A percentile compares a stretch with the other conserved stretches of the same genome.
Conservation (phyloP, 92 coral and sea anemone genomes). For the Porites evermanni region DNA sequence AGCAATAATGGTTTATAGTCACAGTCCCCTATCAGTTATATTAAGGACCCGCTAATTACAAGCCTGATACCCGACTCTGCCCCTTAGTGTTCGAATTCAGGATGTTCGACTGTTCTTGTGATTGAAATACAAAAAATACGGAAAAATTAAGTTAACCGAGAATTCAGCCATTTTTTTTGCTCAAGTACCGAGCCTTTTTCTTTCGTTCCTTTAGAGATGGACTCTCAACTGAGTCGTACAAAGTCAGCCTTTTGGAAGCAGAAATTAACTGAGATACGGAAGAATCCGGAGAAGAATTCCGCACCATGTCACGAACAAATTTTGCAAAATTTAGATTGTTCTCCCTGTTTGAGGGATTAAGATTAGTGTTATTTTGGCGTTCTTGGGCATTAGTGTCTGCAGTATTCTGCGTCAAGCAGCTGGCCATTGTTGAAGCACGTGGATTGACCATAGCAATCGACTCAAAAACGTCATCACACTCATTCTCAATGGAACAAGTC, state of each 20-base stretch:
- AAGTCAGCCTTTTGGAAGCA: not conserved
- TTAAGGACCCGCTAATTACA: too few species aligned
- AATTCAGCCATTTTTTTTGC: not conserved
- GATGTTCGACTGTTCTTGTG: too few species aligned
- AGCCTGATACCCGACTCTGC: too few species aligned
- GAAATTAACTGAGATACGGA: constrained; percentile 17
- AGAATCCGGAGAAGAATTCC: constrained; percentile 11
- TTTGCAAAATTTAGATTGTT: not conserved
- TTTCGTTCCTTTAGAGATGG: constrained; percentile 11
- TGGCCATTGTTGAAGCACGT: not conserved
- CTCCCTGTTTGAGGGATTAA: not conserved
- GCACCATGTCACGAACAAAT: not conserved
- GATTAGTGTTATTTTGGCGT: too few species aligned
- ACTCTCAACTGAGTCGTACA: constrained; percentile 18
- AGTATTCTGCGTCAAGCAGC: not conserved
- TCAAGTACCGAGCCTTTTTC: not conserved
- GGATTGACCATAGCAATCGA: not conserved
- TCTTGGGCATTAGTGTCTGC: not conserved
- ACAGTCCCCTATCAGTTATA: too few species aligned
- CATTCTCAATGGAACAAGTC: too few species aligned
- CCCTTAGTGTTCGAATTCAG: too few species aligned
- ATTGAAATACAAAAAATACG: too few species aligned
- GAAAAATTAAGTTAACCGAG: too few species aligned
- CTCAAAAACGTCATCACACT: not conserved
- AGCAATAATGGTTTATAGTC: too few species aligned